Evolutionary conservation across 2,797 vertebrate species (phyloP), one percentile per base, ranked within the genome.

Genomic region (Florisuga fusca): DNA sequence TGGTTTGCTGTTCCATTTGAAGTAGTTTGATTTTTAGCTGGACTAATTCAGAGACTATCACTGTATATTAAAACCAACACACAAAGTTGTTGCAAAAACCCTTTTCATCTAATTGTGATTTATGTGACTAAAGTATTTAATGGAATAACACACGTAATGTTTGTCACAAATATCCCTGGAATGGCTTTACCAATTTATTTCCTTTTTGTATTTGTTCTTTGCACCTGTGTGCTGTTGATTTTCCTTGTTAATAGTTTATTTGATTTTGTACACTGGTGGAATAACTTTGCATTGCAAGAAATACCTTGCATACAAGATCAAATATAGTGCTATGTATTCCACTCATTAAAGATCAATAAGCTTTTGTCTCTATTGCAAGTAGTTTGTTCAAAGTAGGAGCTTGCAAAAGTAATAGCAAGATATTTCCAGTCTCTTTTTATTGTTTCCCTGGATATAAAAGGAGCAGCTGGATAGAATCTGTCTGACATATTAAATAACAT

Each of bases 381-480:
- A 91, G 63, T 74, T 88, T 66, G 64, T 93, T 96, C 90, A 86
- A 91, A 95, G 90, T 57, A 75, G 45, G 55, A 93, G 67, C 91
- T 94, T 93, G 50, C 67, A 78, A 46, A 88, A 95, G 43, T 73
- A 75, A 25, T 33, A 34, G 51, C 62, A 68, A 82, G 61, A 84
- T 54, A 76, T 93, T 75, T 94, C 45, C 27, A 55, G 41, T 31
- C 73, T 48, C 15, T 33, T 86, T 61, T 59, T 85, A 80, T 45
- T 83, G 45, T 85, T 93, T 92, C 38, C 61, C 53, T 77, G 55
- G 29, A 62, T 54, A 61, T 90, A 91, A 95, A 93, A 91, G 84
- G 46, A 91, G 79, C 72, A 94, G 54, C 89, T 96, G 84, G 64
- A 57, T 94, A 90, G 63, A 93, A 74, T 36, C 38, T 71, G 58